A percentile compares a stretch with the other conserved stretches of the same genome.
Conservation (phyloP, 2,797 vertebrate species). For the Rhabdophis nuchalis region DNA sequence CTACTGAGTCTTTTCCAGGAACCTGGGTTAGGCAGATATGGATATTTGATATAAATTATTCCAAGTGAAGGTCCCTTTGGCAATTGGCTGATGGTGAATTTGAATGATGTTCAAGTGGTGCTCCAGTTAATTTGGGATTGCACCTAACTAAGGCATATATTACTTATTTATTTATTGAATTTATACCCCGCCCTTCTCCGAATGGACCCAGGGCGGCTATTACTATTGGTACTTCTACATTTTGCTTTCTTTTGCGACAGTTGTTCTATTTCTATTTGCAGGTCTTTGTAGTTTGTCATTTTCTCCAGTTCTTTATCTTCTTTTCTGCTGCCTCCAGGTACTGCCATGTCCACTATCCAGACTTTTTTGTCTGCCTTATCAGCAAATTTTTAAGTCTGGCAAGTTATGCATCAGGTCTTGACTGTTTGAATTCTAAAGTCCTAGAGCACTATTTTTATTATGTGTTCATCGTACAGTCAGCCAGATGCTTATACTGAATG, state of each 20-base stretch:
- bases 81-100: not conserved
- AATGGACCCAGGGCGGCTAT: too few species aligned
- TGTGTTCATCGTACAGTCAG: not conserved
- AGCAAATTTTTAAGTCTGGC: not conserved
- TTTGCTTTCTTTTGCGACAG: not conserved
- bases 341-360: not conserved
- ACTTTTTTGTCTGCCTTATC: not conserved
- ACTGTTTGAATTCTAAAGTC: not conserved
- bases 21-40: not conserved
- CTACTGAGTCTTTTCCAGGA: not conserved
- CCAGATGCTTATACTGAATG: not conserved
- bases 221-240: not conserved
- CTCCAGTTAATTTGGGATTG: not conserved
- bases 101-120: not conserved
- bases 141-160: not conserved
- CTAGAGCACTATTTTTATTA: not conserved
- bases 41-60: not conserved
- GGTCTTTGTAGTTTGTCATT: not conserved
- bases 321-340: not conserved
- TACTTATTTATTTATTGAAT: too few species aligned
- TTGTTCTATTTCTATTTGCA: not conserved
- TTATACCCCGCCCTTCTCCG: too few species aligned
- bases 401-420: not conserved
- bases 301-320: not conserved
- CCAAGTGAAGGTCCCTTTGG: not conserved